phyloP scores from a whole-genome alignment of 2,888 invertebrate genomes.

The Platyscelio sp. region DNA sequence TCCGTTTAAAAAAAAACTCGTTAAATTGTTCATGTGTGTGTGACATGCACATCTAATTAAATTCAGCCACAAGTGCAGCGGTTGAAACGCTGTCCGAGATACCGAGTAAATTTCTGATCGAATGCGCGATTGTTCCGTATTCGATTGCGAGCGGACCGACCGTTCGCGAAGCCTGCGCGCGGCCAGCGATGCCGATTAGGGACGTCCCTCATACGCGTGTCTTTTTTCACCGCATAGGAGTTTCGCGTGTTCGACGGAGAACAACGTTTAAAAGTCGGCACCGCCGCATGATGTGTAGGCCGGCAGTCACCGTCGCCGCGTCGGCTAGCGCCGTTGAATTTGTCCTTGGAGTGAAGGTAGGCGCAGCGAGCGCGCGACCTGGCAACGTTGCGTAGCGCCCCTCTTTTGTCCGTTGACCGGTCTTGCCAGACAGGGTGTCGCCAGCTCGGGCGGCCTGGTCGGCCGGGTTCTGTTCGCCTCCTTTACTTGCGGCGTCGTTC shows the following conservation, averaged over 20 bases:
- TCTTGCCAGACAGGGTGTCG: constrained; percentile 97
- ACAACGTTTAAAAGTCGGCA: constrained; percentile 38
- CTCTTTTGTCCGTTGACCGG: constrained; percentile 87
- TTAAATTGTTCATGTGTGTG: too few relatives aligned
- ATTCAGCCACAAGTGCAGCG: too few relatives aligned
- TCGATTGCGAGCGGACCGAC: constrained; percentile 27
- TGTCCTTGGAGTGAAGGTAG: constrained; percentile 84
- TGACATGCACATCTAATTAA: too few relatives aligned
- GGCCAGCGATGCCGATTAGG: constrained; percentile 23
- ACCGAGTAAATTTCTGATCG: constrained; percentile 41
- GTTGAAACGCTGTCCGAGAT: too few relatives aligned
- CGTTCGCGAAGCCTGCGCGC: constrained; percentile 8
- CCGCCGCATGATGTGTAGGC: constrained; percentile 62
- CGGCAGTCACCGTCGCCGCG: constrained; percentile 81
- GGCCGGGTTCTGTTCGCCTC: constrained; percentile 78
- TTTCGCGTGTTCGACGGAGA: background rate
- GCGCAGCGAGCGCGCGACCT: constrained; percentile 79
- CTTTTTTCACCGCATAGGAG: background rate
- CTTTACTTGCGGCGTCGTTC: constrained; percentile 52
- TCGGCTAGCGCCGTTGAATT: constrained; percentile 84
- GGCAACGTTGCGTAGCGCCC: constrained; percentile 80
- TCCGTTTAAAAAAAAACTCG: too few relatives aligned
- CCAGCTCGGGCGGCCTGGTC: too few relatives aligned
- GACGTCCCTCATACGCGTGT: constrained; percentile 22
- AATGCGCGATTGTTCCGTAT: constrained; percentile 56